Conservation (phyloP, 2,888 invertebrate species). For the Chouioia cunea region DNA sequence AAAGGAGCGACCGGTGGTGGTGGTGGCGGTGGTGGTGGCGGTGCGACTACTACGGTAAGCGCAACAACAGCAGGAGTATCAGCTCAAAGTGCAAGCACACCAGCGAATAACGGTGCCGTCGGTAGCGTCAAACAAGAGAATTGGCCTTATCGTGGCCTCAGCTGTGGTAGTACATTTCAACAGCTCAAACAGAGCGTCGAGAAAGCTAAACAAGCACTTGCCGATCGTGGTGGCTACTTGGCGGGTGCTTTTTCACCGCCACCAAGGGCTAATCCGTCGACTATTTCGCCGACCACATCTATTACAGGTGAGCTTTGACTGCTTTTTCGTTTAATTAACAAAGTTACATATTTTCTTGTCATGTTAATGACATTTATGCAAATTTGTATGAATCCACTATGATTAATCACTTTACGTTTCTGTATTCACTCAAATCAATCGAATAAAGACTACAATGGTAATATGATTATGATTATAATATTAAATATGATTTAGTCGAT, state of each 20-base stretch:
- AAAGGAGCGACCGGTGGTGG: constrained; percentile 72
- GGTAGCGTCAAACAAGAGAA: constrained; percentile 67
- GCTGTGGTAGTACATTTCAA: constrained; percentile 88
- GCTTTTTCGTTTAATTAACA: background rate
- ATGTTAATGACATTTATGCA: background rate
- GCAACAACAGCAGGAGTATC: constrained; percentile 47
- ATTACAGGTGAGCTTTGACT: constrained; percentile 64
- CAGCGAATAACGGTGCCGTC: constrained; percentile 49
- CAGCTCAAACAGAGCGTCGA: constrained; percentile 91
- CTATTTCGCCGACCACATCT: constrained; percentile 64
- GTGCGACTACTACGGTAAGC: constrained; percentile 4
- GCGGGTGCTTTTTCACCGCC: constrained; percentile 67
- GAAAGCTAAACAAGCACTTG: constrained; percentile 87
- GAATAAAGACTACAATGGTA: too few relatives aligned
- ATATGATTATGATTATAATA: too few relatives aligned
- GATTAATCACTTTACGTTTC: too few relatives aligned
- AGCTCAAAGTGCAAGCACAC: constrained; percentile 19
- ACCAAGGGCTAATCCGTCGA: constrained; percentile 64
- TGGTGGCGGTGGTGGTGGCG: constrained; percentile 52
- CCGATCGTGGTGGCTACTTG: constrained; percentile 64
- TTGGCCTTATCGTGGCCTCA: constrained; percentile 76
- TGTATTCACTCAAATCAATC: too few relatives aligned
- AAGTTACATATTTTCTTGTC: background rate
- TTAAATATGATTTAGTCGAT: too few relatives aligned
- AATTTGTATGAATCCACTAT: background rate